phyloP scores from a whole-genome alignment of 1,140 invertebrate genomes.

The Sitophilus oryzae region DNA sequence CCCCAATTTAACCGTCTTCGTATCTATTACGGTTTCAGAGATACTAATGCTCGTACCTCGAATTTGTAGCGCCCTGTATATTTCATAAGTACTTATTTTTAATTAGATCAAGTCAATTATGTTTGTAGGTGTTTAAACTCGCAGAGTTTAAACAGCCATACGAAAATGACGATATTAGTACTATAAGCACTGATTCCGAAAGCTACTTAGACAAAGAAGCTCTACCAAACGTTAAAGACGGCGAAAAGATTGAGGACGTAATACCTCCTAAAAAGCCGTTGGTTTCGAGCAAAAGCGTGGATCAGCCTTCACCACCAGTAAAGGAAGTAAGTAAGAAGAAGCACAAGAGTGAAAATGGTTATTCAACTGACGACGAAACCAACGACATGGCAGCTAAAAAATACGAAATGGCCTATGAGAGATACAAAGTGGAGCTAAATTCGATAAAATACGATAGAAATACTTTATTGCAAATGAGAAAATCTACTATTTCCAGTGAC shows the following conservation, averaged over 20 bases:
- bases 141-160: conserved; percentile 36
- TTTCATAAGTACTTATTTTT: no score
- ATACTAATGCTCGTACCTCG: no score
- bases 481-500: conserved; percentile 40
- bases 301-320: conserved; percentile 5
- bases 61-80: no score
- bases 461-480: conserved; percentile 48
- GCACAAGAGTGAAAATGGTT: conserved; percentile 19
- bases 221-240: conserved; percentile 33
- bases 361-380: conserved; percentile 41
- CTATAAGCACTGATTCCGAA: conserved; percentile 39
- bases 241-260: conserved; percentile 25
- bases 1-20: no score
- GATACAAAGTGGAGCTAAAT: conserved; percentile 45
- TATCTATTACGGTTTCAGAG: no score
- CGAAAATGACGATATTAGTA: conserved; percentile 34
- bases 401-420: conserved; percentile 37
- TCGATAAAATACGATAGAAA: conserved; percentile 46
- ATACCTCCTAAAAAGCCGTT: conserved; percentile 6
- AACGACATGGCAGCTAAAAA: conserved; percentile 43
- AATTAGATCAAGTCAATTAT: conserved; percentile 3
- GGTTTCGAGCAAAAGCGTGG: conserved; percentile 15
- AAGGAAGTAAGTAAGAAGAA: conserved; percentile 8
- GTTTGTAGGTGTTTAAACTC: conserved; percentile 29
- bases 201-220: conserved; percentile 41